Conservation (phyloP, 2,888 invertebrate genomes). For the Vandiemenella viatica region DNA sequence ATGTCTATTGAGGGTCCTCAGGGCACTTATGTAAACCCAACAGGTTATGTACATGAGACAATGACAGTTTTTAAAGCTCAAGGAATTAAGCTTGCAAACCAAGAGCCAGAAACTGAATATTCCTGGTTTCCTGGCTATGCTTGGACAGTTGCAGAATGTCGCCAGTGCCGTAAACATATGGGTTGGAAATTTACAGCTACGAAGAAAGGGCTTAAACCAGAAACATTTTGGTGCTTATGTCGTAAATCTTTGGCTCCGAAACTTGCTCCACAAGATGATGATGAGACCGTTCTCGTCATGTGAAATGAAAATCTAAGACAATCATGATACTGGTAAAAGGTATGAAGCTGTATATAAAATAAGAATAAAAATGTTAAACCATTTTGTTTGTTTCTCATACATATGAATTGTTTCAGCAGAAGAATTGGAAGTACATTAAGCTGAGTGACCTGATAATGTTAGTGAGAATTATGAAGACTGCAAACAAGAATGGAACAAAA, state of each 20-base stretch:
- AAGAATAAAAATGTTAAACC: no score
- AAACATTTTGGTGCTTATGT: conserved; percentile 55
- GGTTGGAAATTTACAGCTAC: conserved; percentile 70
- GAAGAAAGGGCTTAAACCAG: conserved; percentile 42
- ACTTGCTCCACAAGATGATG: conserved; percentile 1
- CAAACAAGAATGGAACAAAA: no score
- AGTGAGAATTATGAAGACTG: no score
- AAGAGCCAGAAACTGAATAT: conserved; percentile 49
- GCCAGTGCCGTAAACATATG: conserved; percentile 48
- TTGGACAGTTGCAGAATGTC: conserved; percentile 64
- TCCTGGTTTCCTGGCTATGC: conserved; percentile 80
- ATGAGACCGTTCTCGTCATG: background rate
- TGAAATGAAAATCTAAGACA: background rate
- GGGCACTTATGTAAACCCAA: conserved; percentile 66
- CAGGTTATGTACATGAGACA: conserved; percentile 67
- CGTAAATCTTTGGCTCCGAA: conserved; percentile 33
- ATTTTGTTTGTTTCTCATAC: no score
- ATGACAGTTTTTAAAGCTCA: conserved; percentile 46
- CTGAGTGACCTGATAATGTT: no score
- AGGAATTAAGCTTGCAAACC: conserved; percentile 31
- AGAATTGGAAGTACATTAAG: no score
- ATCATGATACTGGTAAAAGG: no score
- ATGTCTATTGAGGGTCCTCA: conserved; percentile 70
- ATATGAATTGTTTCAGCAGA: no score
- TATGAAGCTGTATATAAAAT: no score